Evolutionary conservation across 64 coral and sea anemone species (phyloP), one percentile per base, ranked within the genome.

Genomic region (Pachyseris speciosa): DNA sequence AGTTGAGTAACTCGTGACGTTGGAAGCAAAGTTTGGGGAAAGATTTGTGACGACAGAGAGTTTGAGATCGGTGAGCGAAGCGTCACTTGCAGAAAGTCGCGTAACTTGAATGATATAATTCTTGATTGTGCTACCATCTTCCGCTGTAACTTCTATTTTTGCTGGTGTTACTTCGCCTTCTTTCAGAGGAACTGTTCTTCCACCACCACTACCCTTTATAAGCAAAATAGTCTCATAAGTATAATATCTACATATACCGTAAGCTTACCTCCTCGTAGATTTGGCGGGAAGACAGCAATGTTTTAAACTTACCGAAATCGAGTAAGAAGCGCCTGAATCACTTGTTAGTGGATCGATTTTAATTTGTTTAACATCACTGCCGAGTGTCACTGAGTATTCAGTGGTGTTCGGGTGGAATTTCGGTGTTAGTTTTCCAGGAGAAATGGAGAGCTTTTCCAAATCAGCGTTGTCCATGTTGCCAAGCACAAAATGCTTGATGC

Each of bases 321-420:
- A 69, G 83, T 99, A 95, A 13, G 81, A 93, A 58, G 97, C 97
- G 10, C 94, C 94, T 57, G 85, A 90, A 77, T 99, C 97, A 67
- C 94, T 95, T 67, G 97, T 95, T 13, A 99, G 75, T n/a, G 94
- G 97, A 89, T 95, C 94, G 9, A 99, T 58, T 93, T 95, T 99
- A 25, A 99, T 85, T 67, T 95, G 69, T 58, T 88, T 76, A 11
- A 95, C 97, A 92, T 93, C 94, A 42, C 97, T 99, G 5, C 80
- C 90, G 66, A 99, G 77, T 37, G 90, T 95, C 64, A 99, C 83
- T 11, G 85, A 81, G 44, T 99, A 99, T 75, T 99, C 97, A 41
- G 86, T 93, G 40, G 86, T 91, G 49, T 76, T 86, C 10, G 84
- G 85, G 29, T 99, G 86, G 60, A 99, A 99, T 90, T 93, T 93